Evolutionary conservation across 1,140 invertebrate genomes (phyloP), one percentile per base, ranked within the genome.

Genomic region (Pseudobourletiella spinata): DNA sequence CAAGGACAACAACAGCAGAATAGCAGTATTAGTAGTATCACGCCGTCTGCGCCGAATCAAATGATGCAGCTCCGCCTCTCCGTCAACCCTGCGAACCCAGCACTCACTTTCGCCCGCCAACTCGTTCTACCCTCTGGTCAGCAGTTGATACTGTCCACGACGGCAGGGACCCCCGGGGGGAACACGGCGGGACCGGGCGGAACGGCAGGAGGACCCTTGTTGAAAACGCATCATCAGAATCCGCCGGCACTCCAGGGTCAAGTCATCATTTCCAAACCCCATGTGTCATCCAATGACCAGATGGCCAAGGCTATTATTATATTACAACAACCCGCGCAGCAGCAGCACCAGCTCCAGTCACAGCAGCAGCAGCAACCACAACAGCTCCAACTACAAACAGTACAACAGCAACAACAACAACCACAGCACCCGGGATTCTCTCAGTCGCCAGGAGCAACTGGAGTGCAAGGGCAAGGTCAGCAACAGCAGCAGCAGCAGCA

Each of bases 291-390:
- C 20, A 64, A 57, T 28, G 62, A 67, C 54, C 62, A 64, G 57
- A 65, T 68, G 24, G 51, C 63, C 2, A 68, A 68, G 39, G 66
- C 66, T 2, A 68, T 68, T 39, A 68, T 68, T 22, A 68, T 68
- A 44, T 59, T 68, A 11, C 66, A 68, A 32, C 65, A 59, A 44
- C 51, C 39, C n/a, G 35, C 46, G 50, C 48, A 46, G 32, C 32
- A 39, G 32, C 32, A 39, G 32, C 32, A 39, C n/a, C 32, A 39
- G 32, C 32, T 11, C 18, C 44, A 2, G 24, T 3, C 20, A 20
- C 60, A 8, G 52, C 68, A 50, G 51, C 59, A 39, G 32, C 18
- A 54, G 18, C 18, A 26, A 28, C 15, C 32, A 8, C 32, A 39
- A 25, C 68, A 50, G 51, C 59, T 8, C 6, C 18, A 54, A 28